Evolutionary conservation across 2,797 vertebrate species (phyloP).

Genomic region (Ara ararauna): DNA sequence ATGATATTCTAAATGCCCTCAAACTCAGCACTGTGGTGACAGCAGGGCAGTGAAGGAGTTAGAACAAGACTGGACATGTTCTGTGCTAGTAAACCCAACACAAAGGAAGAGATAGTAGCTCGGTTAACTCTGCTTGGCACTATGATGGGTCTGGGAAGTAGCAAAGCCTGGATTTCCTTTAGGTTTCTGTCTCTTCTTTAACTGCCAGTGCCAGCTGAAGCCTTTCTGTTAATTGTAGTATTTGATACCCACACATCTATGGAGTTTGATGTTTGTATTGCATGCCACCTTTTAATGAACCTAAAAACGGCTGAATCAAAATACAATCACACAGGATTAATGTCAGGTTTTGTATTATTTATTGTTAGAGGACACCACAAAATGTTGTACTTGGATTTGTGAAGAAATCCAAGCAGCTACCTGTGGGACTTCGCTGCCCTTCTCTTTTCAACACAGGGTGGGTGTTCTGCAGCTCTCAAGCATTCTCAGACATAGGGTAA

Average conservation of each 20-base stretch:
- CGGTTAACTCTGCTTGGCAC: neutral
- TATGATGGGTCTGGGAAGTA: neutral
- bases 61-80: neutral
- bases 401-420: neutral
- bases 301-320: neutral
- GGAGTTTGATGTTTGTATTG: neutral
- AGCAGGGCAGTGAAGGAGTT: neutral
- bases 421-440: neutral
- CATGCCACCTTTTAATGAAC: neutral
- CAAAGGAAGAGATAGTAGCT: neutral
- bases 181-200: neutral
- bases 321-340: neutral
- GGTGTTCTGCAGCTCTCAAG: neutral
- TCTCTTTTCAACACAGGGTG: neutral
- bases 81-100: neutral
- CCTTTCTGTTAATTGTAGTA: neutral
- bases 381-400: neutral
- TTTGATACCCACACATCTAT: neutral
- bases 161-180: neutral
- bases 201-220: neutral
- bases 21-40: neutral
- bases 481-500: neutral
- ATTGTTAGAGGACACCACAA: neutral
- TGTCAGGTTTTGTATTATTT: neutral
- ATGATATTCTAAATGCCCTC: neutral